These are phyloP conservation scores for Sciurus carolinensis DNA, from an alignment of 2,797 vertebrate genomes.

Conservation along the genomic window DNA sequence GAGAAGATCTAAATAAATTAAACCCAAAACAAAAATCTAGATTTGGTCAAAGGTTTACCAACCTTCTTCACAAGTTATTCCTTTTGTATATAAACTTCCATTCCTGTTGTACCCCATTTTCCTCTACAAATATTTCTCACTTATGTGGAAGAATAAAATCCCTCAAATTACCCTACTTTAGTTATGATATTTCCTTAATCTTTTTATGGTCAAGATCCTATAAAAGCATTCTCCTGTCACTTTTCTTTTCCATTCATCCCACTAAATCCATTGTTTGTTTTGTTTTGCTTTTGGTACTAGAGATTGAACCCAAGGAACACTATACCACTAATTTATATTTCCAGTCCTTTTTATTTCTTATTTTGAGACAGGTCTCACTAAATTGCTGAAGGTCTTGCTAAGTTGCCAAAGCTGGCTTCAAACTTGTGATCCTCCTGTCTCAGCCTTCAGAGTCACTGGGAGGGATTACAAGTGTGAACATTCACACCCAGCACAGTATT, in stretches of 20 bases:
- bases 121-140: not conserved
- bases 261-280: too few relatives aligned
- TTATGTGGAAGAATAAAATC: not conserved
- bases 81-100: not conserved
- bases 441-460: too few relatives aligned
- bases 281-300: too few relatives aligned
- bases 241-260: not conserved
- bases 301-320: too few relatives aligned
- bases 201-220: not conserved
- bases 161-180: not conserved
- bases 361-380: too few relatives aligned
- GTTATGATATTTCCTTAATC: not conserved
- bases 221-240: not conserved
- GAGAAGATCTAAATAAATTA: not conserved
- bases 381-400: too few relatives aligned
- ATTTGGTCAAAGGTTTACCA: not conserved
- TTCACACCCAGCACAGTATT: not conserved
- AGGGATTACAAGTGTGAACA: too few relatives aligned
- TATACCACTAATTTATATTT: too few relatives aligned
- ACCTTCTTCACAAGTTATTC: not conserved
- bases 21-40: conserved; percentile 20
- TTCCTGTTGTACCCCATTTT: not conserved
- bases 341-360: too few relatives aligned
- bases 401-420: too few relatives aligned
- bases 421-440: too few relatives aligned